Evolutionary conservation across 2,113 vertebrate genomes (phyloP).

Genomic region (Daboia siamensis): DNA sequence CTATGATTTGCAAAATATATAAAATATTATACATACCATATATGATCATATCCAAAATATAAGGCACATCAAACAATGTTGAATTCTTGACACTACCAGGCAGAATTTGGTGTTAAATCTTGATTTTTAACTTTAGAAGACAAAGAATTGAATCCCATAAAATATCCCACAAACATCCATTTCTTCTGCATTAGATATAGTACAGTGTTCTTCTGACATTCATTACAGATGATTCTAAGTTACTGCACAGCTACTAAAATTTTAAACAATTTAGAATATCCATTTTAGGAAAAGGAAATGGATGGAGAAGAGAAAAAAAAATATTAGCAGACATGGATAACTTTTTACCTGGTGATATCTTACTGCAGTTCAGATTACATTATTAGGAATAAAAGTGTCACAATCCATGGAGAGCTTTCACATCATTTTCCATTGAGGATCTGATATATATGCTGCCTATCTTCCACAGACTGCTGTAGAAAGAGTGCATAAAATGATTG

Average conservation of each 20-base stretch:
- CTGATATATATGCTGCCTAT: background rate
- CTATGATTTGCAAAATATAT: background rate
- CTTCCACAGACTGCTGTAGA: background rate
- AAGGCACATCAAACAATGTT: background rate
- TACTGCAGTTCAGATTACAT: background rate
- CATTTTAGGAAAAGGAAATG: background rate
- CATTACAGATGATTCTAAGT: background rate
- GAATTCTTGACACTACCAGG: background rate
- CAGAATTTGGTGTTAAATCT: background rate
- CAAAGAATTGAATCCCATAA: background rate
- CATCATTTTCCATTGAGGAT: background rate
- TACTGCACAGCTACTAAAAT: background rate
- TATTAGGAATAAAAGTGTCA: background rate
- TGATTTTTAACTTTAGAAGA: conserved; percentile 10
- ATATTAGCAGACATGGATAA: background rate
- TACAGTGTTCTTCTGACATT: conserved; percentile 18
- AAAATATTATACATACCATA: background rate
- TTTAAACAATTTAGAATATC: background rate
- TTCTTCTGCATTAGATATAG: background rate
- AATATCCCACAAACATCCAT: background rate
- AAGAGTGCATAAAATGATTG: conserved; percentile 1
- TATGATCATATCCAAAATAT: background rate
- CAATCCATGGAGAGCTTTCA: background rate
- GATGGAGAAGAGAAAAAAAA: background rate
- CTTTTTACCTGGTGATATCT: background rate